phyloP scores from a whole-genome alignment of 1,140 invertebrate genomes.

The Contarinia nasturtii region DNA sequence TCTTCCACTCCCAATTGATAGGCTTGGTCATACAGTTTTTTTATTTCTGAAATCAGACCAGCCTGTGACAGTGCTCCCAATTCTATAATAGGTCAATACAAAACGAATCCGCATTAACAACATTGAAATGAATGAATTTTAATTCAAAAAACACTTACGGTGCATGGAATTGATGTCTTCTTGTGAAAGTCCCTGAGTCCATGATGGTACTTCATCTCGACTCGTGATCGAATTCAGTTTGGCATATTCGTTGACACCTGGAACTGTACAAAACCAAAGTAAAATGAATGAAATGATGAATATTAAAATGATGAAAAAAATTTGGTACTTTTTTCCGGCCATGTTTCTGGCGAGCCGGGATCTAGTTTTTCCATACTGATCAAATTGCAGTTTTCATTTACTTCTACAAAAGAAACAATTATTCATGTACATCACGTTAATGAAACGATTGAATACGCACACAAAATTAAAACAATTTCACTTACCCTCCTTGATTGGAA shows the following conservation, averaged over 20 bases:
- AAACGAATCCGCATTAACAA: too few species aligned
- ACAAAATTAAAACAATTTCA: not conserved
- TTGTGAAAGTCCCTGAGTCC: conserved; percentile 32
- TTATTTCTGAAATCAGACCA: conserved; percentile 74
- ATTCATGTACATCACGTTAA: too few species aligned
- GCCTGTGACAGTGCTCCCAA: conserved; percentile 59
- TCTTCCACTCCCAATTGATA: conserved; percentile 87
- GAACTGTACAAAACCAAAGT: conserved; percentile 33
- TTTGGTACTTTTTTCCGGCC: conserved; percentile 87
- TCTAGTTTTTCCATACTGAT: conserved; percentile 76
- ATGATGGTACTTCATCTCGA: conserved; percentile 21
- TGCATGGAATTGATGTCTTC: conserved; percentile 53
- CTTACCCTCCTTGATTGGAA: not conserved
- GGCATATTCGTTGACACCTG: conserved; percentile 53
- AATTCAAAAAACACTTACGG: conserved; percentile 34
- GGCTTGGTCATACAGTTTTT: conserved; percentile 78
- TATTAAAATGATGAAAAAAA: conserved; percentile 11
- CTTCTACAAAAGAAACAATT: conserved; percentile 15
- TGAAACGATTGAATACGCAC: not conserved
- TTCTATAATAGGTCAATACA: conserved; percentile 34
- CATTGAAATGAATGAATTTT: too few species aligned
- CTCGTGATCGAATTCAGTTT: conserved; percentile 26
- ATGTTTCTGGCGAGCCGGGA: conserved; percentile 75
- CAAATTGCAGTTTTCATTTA: conserved; percentile 14
- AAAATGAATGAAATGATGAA: conserved; percentile 1